A percentile compares a stretch with the other conserved stretches of the same genome.
Evolutionary conservation across 2,888 invertebrate species (phyloP).

Genomic region (Hecatera dysodea): DNA sequence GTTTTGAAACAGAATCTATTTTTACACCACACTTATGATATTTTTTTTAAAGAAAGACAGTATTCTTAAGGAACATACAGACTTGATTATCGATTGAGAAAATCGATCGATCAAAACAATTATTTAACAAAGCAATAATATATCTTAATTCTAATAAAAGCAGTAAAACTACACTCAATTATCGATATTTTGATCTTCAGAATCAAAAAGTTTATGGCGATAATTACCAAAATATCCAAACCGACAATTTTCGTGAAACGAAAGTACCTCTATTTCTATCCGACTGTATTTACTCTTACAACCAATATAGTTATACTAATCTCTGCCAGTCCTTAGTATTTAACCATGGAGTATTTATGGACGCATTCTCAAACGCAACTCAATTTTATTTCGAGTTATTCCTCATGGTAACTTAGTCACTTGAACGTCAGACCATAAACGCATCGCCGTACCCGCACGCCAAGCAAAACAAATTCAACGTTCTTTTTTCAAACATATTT

Average conservation of each 20-base stretch:
- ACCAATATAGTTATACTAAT: slow-evolving; percentile 16
- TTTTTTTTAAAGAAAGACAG: not conserved
- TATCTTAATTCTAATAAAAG: too few relatives aligned
- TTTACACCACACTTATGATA: not conserved
- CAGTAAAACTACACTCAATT: too few relatives aligned
- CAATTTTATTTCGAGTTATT: not conserved
- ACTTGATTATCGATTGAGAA: not conserved
- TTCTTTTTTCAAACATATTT: too few relatives aligned
- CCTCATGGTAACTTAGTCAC: not conserved
- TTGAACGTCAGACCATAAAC: not conserved
- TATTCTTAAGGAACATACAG: not conserved
- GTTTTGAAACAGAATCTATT: not conserved
- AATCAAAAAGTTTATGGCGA: too few relatives aligned
- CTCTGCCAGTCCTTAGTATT: slow-evolving; percentile 21
- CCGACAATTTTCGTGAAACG: slow-evolving; percentile 7
- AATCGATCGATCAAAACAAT: not conserved
- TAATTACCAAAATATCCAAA: too few relatives aligned
- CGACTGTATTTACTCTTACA: slow-evolving; percentile 38
- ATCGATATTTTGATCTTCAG: too few relatives aligned
- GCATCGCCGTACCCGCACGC: too few relatives aligned
- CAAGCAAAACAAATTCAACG: too few relatives aligned
- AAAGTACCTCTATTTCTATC: slow-evolving; percentile 14
- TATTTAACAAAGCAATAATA: not conserved
- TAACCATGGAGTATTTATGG: slow-evolving; percentile 32
- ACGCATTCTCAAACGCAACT: slow-evolving; percentile 15